phyloP scores from a whole-genome alignment of 2,797 vertebrate species.

The Enteromius argenteus region DNA sequence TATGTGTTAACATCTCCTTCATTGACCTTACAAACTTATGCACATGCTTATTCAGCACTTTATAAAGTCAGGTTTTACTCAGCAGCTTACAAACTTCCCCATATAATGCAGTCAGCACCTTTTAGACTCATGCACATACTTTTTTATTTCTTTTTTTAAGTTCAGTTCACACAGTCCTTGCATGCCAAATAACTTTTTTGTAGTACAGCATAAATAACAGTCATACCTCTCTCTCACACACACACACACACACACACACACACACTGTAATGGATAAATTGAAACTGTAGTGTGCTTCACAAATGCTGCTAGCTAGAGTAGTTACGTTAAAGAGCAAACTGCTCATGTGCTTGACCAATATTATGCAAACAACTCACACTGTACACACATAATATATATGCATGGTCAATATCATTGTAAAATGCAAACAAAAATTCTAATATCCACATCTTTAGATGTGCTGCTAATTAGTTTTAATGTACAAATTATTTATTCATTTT shows the following conservation, averaged over 20 bases:
- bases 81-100: background rate
- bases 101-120: background rate
- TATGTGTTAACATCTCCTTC: background rate
- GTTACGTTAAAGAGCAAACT: background rate
- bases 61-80: slow-evolving; percentile 15
- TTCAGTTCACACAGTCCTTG: background rate
- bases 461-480: background rate
- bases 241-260: no score
- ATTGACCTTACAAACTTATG: background rate
- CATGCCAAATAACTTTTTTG: background rate
- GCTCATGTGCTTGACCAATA: background rate
- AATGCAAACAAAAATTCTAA: background rate
- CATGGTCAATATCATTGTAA: background rate
- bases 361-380: background rate
- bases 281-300: background rate
- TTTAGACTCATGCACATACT: background rate
- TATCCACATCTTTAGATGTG: background rate
- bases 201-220: background rate
- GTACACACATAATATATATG: background rate
- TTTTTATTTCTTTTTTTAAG: background rate
- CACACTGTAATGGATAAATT: background rate
- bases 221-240: background rate
- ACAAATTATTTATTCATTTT: background rate
- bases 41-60: slow-evolving; percentile 23
- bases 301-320: background rate